Conservation (phyloP, 2,797 vertebrate species). For the Hydrolagus colliei region DNA sequence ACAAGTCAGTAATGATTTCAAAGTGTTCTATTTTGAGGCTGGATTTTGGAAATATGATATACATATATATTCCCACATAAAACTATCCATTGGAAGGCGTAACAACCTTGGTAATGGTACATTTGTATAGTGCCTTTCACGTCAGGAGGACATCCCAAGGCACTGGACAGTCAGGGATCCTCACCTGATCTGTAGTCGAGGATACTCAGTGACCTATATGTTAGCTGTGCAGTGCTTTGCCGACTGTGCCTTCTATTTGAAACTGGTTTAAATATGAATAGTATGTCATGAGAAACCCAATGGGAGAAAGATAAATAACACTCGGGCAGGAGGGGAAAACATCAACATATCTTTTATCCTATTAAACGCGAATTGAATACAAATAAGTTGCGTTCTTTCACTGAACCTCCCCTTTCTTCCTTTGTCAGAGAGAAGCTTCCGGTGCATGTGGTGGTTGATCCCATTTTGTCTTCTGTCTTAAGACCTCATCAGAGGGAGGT, state of each 20-base stretch:
- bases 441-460: slow-evolving; percentile 94
- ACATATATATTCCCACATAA: neutral
- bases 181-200: no score
- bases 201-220: no score
- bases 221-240: no score
- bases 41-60: neutral
- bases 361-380: neutral
- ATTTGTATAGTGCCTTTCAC: no score
- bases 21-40: neutral
- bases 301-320: neutral
- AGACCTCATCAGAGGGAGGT: slow-evolving; percentile 96
- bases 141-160: no score
- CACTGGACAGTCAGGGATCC: no score
- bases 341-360: neutral
- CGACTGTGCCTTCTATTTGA: neutral
- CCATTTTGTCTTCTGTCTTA: slow-evolving; percentile 78
- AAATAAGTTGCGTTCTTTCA: neutral
- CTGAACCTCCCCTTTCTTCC: neutral
- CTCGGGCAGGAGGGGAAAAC: neutral
- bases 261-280: neutral
- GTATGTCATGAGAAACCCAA: neutral
- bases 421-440: slow-evolving; percentile 76
- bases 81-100: neutral
- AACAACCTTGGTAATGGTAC: neutral
- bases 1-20: slow-evolving; percentile 72